A percentile compares a stretch with the other conserved stretches of the same genome.
phyloP scores from a whole-genome alignment of 2,113 vertebrate species.

The Aspidoscelis tigris region DNA sequence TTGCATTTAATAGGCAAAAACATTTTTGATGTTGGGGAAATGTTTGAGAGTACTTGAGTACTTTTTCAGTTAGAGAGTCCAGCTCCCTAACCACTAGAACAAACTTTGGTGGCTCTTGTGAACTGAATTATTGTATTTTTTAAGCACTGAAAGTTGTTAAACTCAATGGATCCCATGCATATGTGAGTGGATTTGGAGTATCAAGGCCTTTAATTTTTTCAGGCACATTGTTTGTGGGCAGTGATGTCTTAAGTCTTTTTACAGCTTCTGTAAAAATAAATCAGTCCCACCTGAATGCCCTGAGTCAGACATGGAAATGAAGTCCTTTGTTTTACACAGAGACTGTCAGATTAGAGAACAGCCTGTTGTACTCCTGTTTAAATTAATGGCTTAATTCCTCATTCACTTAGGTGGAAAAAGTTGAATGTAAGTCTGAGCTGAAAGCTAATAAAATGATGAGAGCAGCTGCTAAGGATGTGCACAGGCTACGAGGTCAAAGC shows the following conservation, averaged over 20 bases:
- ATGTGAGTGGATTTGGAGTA: neutral
- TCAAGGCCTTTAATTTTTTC: neutral
- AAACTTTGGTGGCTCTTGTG: neutral
- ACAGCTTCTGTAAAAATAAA: conserved; percentile 18
- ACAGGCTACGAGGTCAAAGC: conserved; percentile 91
- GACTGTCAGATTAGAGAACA: neutral
- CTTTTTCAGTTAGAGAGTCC: too few species aligned
- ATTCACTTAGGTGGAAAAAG: conserved; percentile 78
- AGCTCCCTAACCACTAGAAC: too few species aligned
- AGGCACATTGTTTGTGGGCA: neutral
- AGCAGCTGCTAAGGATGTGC: conserved; percentile 93
- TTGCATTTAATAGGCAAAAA: neutral
- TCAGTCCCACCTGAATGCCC: neutral
- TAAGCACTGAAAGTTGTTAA: neutral
- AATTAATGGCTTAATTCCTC: neutral
- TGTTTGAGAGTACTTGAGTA: neutral
- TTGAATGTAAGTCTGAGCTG: conserved; percentile 87
- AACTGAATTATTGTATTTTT: neutral
- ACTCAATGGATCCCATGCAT: neutral
- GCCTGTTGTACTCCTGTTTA: neutral
- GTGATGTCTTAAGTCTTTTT: neutral
- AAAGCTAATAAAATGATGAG: conserved; percentile 94
- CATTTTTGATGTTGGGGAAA: neutral
- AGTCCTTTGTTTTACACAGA: conserved; percentile 22
- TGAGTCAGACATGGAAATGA: conserved; percentile 21